phyloP scores from a whole-genome alignment of 2,888 invertebrate genomes.

The Junonia oenone region DNA sequence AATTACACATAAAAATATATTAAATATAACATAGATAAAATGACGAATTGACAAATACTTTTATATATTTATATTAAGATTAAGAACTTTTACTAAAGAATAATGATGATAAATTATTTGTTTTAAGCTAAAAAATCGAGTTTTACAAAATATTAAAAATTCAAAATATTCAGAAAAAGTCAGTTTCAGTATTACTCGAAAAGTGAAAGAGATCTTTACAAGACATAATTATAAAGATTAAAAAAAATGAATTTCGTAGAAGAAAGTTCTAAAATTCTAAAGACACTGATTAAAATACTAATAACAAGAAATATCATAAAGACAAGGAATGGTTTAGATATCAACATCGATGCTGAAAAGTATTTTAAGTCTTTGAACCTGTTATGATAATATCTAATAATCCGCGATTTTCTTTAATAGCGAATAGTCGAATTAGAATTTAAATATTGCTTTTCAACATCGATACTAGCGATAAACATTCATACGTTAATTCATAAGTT shows the following conservation, averaged over 20 bases:
- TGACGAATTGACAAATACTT: conserved; percentile 9
- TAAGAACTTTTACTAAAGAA: too few relatives aligned
- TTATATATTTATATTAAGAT: not conserved
- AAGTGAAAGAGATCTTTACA: not conserved
- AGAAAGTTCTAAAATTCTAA: not conserved
- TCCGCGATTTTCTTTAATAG: too few relatives aligned
- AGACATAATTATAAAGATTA: not conserved
- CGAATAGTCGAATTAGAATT: not conserved
- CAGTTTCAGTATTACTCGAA: not conserved
- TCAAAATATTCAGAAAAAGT: not conserved
- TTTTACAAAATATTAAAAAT: not conserved
- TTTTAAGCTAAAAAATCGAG: not conserved
- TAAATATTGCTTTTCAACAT: not conserved
- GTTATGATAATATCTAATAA: too few relatives aligned
- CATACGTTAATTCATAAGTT: not conserved
- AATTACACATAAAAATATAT: conserved; percentile 6
- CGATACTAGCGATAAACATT: not conserved
- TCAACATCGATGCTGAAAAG: not conserved
- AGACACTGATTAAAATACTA: not conserved
- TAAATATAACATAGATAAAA: conserved; percentile 8
- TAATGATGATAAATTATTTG: not conserved
- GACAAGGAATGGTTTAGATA: conserved; percentile 7
- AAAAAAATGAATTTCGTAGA: not conserved
- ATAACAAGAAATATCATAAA: not conserved
- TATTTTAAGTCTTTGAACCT: too few relatives aligned